Percentiles rank a stretch among this genome's conserved stretches.
Conservation (phyloP, 1,140 invertebrate species). For the Adoxophyes honmai region DNA sequence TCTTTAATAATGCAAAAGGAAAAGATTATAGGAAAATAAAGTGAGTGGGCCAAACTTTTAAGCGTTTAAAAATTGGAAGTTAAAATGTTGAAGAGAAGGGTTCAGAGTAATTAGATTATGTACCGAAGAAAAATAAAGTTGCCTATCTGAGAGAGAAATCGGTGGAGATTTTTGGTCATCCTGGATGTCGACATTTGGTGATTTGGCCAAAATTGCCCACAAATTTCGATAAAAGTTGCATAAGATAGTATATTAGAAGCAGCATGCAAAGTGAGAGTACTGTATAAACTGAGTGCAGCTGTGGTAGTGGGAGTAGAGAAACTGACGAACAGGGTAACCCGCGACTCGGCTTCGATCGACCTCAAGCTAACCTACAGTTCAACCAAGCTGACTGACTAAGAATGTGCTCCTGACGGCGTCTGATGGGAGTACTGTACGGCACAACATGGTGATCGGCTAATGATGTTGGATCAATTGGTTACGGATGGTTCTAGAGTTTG, state of each 20-base stretch:
- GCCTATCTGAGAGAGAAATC: conserved; percentile 44
- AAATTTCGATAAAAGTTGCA: conserved; percentile 42
- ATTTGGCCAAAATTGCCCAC: conserved; percentile 27
- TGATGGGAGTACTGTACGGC: conserved; percentile 58
- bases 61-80: conserved; percentile 31
- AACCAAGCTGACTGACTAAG: conserved; percentile 68
- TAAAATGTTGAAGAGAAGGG: conserved; percentile 35
- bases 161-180: conserved; percentile 33
- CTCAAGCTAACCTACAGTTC: conserved; percentile 65
- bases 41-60: conserved; percentile 30
- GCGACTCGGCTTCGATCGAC: conserved; percentile 57
- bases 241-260: conserved; percentile 63
- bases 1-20: conserved; percentile 38
- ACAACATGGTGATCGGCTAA: conserved; percentile 67
- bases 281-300: conserved; percentile 62
- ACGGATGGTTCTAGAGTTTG: conserved; percentile 61
- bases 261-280: conserved; percentile 71
- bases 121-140: conserved; percentile 45
- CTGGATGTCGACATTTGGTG: conserved; percentile 2
- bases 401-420: conserved; percentile 63
- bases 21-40: conserved; percentile 44
- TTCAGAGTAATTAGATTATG: conserved; percentile 44
- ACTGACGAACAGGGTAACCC: conserved; percentile 57
- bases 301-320: conserved; percentile 65
- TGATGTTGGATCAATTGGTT: conserved; percentile 64